Conservation (phyloP, 2,888 invertebrate species). For the Pecten maximus region DNA sequence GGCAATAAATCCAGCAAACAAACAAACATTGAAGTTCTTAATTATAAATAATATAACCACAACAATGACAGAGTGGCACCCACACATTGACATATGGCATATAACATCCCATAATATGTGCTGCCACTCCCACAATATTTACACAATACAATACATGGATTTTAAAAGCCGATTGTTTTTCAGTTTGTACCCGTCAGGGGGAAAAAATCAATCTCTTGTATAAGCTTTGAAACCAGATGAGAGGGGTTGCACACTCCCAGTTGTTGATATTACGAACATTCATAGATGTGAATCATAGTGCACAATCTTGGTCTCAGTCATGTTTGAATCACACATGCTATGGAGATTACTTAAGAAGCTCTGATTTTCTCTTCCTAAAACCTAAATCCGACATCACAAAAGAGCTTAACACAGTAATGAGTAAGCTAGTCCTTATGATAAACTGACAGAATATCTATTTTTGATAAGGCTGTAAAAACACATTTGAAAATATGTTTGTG, state of each 20-base stretch:
- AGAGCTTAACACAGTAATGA: not conserved
- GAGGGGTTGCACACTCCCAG: not conserved
- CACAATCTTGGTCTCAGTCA: not conserved
- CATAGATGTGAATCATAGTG: not conserved
- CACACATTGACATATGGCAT: not conserved
- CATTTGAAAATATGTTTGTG: not conserved
- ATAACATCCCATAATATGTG: not conserved
- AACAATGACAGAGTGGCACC: not conserved
- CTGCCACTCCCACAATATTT: not conserved
- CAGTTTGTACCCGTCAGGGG: not conserved
- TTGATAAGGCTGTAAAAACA: not conserved
- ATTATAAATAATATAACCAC: not conserved
- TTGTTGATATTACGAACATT: not conserved
- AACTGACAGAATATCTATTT: not conserved
- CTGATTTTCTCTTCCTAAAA: not conserved
- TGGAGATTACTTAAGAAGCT: not conserved
- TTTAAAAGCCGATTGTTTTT: not conserved
- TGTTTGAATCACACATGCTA: not conserved
- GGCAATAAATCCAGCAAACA: no score
- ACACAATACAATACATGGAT: not conserved
- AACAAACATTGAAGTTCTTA: no score
- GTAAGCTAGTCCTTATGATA: not conserved
- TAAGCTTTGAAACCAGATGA: not conserved
- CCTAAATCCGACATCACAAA: not conserved
- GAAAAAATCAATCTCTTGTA: not conserved